A percentile compares a stretch with the other conserved stretches of the same genome.
Conservation (phyloP, 2,113 vertebrate species). For the Platichthys flesus region DNA sequence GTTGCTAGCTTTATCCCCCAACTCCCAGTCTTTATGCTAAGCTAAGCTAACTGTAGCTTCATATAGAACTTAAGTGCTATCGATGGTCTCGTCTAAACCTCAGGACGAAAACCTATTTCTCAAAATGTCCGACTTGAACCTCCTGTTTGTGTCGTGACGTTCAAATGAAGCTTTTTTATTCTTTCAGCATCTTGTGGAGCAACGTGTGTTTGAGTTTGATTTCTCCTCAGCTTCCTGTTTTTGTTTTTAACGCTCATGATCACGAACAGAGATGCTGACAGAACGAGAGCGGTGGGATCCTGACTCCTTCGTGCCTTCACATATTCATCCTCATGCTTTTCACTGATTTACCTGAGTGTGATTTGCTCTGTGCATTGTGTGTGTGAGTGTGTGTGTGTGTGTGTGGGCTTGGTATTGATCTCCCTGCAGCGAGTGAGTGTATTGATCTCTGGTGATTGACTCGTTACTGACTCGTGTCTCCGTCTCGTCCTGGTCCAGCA, state of each 20-base stretch:
- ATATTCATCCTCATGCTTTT: conserved; percentile 7
- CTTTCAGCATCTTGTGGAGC: conserved; percentile 36
- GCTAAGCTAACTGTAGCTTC: neutral
- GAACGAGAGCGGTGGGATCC: neutral
- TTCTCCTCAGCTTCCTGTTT: neutral
- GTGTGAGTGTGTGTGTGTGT: conserved; percentile 6
- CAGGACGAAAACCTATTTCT: neutral
- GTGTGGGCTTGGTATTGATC: conserved; percentile 50
- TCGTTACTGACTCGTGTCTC: conserved; percentile 42
- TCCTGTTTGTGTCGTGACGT: conserved; percentile 5
- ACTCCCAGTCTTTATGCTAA: neutral
- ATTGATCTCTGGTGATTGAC: conserved; percentile 33
- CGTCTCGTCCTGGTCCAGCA: conserved; percentile 25
- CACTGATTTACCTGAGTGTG: neutral
- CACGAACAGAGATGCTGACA: neutral
- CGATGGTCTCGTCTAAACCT: neutral
- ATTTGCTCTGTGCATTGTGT: neutral
- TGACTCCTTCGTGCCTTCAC: conserved; percentile 5
- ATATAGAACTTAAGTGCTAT: neutral
- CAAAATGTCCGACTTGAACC: neutral
- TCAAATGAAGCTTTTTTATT: conserved; percentile 9
- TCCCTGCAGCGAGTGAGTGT: conserved; percentile 25
- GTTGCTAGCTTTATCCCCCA: neutral
- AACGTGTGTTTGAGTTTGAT: neutral
- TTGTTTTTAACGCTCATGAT: neutral